Base-by-base conservation (phyloP, 2,888 invertebrate genomes). In the Nemotelus nigrinus region DNA sequence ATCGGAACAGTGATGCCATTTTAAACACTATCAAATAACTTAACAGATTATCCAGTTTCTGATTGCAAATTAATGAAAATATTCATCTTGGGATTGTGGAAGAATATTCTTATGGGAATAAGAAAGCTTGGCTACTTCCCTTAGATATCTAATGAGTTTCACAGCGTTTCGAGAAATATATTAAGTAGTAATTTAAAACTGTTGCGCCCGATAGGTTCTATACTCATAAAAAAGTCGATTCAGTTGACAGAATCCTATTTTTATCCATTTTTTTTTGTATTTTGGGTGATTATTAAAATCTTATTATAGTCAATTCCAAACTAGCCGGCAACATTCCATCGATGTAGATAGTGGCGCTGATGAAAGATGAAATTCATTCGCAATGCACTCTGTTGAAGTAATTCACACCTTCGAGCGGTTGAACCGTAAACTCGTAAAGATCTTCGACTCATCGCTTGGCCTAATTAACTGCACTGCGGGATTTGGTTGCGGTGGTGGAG, bases 341-440 rank as follows among this genome's bases (percentile, higher is more conserved):
- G 1, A 53, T 53, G 53, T 10, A 4, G 7, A 57, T 1, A 25
- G 63, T 63, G 10, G 8, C 6, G 6, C 3, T 57, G 63, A 60
- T 48, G 74, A 74, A 25, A 48, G 60, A 74, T 45, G 47, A 25
- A 4, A 47, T 41, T 47, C 74, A 70, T 48, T 58, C 43, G n/a
- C 25, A 39, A n/a, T 63, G 74, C 60, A 47, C 60, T 63, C 10
- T 48, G 63, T 25, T 25, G 25, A 25, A 25, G 25, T 74, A 74
- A 63, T 74, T 74, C 74, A 63, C 74, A 74, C 74, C 74, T 74
- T 60, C 39, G 60, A 60, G 41, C 74, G 3, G 74, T 48, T 48
- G 48, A 10, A 25, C 60, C 60, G 60, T 60, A 63, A 60, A 74
- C 60, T 48, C 43, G 39, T 44, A 39, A 25, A 58, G 53, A 68